Percentiles rank a stretch among this genome's conserved stretches.
These are phyloP conservation scores for Smithornis capensis DNA, from an alignment of 2,113 vertebrate genomes.

Conservation along the genomic window DNA sequence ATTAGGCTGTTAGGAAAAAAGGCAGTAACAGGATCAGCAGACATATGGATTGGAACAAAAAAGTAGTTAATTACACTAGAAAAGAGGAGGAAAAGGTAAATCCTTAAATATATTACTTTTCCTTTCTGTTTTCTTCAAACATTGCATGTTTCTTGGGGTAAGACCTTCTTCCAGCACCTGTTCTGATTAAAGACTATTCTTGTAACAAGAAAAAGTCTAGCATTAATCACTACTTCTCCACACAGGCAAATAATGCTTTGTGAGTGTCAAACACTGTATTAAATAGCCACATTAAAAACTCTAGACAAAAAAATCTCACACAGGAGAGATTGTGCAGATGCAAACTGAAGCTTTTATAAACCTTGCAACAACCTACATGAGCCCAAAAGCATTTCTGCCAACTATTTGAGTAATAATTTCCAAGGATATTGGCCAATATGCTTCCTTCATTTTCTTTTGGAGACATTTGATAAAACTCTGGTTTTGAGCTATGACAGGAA, in stretches of 20 bases:
- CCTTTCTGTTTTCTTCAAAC: neutral
- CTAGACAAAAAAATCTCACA: conserved; percentile 3
- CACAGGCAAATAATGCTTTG: neutral
- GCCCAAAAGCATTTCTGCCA: neutral
- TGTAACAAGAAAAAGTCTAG: neutral
- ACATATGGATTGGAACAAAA: neutral
- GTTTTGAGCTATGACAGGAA: neutral
- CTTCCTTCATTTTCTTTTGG: neutral
- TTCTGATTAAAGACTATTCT: neutral
- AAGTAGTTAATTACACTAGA: neutral
- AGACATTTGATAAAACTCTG: neutral
- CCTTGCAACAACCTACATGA: neutral
- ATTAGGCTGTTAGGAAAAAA: neutral
- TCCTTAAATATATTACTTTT: neutral
- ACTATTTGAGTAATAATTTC: neutral
- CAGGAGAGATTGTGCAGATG: neutral
- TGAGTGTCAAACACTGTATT: neutral
- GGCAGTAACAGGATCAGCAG: neutral
- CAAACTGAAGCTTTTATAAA: neutral
- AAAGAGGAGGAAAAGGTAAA: neutral
- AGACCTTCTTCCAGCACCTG: neutral
- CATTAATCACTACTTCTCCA: neutral
- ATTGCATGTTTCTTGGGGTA: neutral
- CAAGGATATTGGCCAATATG: neutral
- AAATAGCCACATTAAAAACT: neutral